Conservation (phyloP, 2,113 vertebrate genomes). For the Engystomops pustulosus region DNA sequence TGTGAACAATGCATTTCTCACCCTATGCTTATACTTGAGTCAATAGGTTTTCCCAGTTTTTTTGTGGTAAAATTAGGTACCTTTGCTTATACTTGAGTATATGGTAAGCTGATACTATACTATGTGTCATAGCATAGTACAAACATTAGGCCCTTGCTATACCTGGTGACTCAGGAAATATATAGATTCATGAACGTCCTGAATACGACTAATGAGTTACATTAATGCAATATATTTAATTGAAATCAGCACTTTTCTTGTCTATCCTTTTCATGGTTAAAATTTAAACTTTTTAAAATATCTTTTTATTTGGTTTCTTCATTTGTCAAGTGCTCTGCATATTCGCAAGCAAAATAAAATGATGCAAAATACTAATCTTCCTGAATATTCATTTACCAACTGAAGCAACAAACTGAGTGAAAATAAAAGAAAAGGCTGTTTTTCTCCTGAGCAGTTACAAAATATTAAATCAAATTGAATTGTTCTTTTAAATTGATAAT, state of each 20-base stretch:
- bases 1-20: too few species aligned
- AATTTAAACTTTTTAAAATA: neutral
- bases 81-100: too few species aligned
- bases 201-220: neutral
- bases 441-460: conserved; percentile 9
- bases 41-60: too few species aligned
- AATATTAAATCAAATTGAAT: conserved; percentile 26
- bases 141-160: too few species aligned
- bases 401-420: neutral
- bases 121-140: too few species aligned
- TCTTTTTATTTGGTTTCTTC: neutral
- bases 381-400: neutral
- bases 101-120: too few species aligned
- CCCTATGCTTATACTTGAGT: too few species aligned
- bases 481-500: conserved; percentile 41
- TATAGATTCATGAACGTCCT: too few species aligned
- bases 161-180: too few species aligned
- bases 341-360: conserved; percentile 7
- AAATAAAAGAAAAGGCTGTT: neutral
- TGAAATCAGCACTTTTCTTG: neutral
- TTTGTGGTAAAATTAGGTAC: too few species aligned
- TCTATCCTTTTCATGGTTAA: neutral
- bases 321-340: neutral
- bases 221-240: neutral
- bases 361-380: neutral